Base-by-base conservation (phyloP, 2,888 invertebrate species). In the Drosophila meridionalis region DNA sequence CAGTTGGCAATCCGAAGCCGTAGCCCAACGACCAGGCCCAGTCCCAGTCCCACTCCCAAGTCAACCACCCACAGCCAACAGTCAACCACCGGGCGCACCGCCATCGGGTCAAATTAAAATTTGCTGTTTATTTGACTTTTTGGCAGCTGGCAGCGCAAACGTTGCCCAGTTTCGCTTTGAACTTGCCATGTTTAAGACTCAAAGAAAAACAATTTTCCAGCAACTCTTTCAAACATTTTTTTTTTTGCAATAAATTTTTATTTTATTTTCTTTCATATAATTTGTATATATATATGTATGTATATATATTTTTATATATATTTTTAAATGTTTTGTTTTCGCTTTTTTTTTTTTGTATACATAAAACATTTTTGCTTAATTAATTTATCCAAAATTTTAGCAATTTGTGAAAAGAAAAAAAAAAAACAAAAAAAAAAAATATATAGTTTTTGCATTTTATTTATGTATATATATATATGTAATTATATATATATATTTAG, bases 41-140 rank as follows among this genome's bases (percentile, higher is more conserved):
- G 1, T 8, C 9, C 20, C 32, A 34, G 1, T 8, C 11, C 14
- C 14, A 28, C 47, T 20, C 12, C 38, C 38, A 38, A 9, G 2
- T 4, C 38, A 12, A 0, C n/a, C n/a, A 12, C 42, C 40, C 32
- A 30, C 26, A 34, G 6, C 20, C 11, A 9, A 0, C 43, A 20
- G 2, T 0, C 59, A 59, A 60, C 26, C 59, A 42, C 52, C 57
- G 12, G n/a, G 11, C 11, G 34, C 52, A 40, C 47, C 56, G 2
- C 32, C 34, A 40, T 9, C 26, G 59, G 56, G 53, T 63, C 66
- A 78, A 69, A 87, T 87, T 76, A 82, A 73, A 87, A 84, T 78
- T 52, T 87, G 79, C 76, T 82, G 55, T 76, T 80, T 88, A 75
- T 83, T 88, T 83, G 83, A 78, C 80, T 80, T 83, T 72, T 43